These are phyloP conservation scores for Numenius phaeopus DNA, from an alignment of 2,797 vertebrate species.

Conservation along the genomic window DNA sequence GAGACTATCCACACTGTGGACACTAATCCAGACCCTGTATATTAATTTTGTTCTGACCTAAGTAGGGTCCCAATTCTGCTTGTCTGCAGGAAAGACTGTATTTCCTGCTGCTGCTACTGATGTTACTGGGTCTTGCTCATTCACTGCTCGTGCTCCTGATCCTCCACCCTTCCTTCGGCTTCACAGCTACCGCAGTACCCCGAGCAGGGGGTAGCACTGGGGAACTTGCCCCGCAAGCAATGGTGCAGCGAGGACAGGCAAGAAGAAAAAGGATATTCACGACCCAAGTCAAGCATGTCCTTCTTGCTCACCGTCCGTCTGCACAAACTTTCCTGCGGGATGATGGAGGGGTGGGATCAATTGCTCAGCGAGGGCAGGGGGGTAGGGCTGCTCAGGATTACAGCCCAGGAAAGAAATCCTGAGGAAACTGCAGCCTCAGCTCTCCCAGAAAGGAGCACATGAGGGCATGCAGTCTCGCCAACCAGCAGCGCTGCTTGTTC, in stretches of 20 bases:
- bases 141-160: background rate
- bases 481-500: fast-evolving
- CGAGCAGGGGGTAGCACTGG: background rate
- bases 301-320: background rate
- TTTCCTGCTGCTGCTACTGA: background rate
- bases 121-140: background rate
- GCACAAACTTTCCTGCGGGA: background rate
- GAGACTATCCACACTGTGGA: background rate
- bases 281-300: background rate
- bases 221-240: fast-evolving
- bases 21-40: background rate
- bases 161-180: background rate
- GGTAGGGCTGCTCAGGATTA: background rate
- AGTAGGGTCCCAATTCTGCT: background rate
- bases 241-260: background rate
- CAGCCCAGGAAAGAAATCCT: background rate
- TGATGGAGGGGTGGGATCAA: background rate
- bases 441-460: background rate
- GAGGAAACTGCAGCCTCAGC: background rate
- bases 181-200: fast-evolving
- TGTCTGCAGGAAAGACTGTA: background rate
- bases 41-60: background rate
- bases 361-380: background rate
- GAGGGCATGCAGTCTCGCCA: background rate
- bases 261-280: background rate